Base-by-base conservation (phyloP, 2,888 invertebrate species). In the Microctonus hyperodae region DNA sequence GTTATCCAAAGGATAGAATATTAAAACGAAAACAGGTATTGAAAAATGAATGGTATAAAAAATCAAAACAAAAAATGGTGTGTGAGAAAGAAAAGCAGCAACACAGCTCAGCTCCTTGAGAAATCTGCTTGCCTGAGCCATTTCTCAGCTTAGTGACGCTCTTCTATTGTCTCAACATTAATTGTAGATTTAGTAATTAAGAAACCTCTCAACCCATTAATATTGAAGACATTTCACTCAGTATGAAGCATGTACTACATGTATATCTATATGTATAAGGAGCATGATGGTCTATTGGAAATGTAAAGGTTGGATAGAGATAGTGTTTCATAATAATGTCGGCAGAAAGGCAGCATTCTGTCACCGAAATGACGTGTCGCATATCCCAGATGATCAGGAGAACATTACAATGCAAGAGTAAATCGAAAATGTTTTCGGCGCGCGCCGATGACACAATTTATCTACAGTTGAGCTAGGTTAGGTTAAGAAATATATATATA, bases 81-180 rank as follows among this genome's bases (percentile, higher is more conserved):
- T 66, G 73, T 71, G 69, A 64, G 68, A 70, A 72, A 73, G 70
- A 69, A 68, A 64, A 70, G 69, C 67, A 59, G 31, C 44, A 53
- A 31, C 31, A 20, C 20, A 44, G 62, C 20, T 62, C 57, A 78
- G 74, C 82, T 82, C 82, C 76, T 80, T 64, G 48, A 28, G 25
- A 56, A 57, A 69, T 71, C 76, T 82, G 81, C 37, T 82, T 58
- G 75, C 82, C 81, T 78, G 73, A 65, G 65, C 71, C 48, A 37
- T 56, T 70, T 74, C 75, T 76, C 73, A 74, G 72, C 73, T 72
- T 76, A 78, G 79, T 77, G 78, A 80, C 78, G 80, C 78, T 78
- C 76, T 77, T 76, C 79, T 76, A 79, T 81, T 82, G 81, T 82
- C 78, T 78, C 69, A 73, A 73, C 75, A 78, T 76, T 80, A 81